Conservation (phyloP, 2,888 invertebrate genomes). For the Anorthoa munda region DNA sequence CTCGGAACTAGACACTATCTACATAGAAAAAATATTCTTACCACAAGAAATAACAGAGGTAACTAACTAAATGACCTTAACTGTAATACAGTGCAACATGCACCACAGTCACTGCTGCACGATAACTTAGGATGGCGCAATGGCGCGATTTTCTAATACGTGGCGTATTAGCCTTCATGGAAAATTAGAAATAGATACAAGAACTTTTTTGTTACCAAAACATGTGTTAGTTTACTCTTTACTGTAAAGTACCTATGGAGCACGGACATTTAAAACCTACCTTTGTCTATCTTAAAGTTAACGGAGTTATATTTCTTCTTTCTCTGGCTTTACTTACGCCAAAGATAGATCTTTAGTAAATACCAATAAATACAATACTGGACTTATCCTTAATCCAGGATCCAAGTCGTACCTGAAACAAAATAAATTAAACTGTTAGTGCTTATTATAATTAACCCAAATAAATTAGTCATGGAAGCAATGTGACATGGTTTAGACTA, state of each 20-base stretch:
- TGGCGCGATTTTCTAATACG: slow-evolving; percentile 77
- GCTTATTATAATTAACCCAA: not conserved
- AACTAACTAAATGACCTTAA: slow-evolving; percentile 56
- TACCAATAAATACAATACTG: not conserved
- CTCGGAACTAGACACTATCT: not conserved
- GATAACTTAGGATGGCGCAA: slow-evolving; percentile 79
- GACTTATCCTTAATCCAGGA: too few species aligned
- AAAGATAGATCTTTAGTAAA: not conserved
- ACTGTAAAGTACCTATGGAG: too few species aligned
- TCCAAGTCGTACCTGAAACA: slow-evolving; percentile 55
- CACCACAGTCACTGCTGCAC: slow-evolving; percentile 67
- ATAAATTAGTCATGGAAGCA: not conserved
- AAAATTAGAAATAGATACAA: slow-evolving; percentile 7
- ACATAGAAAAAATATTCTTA: not conserved
- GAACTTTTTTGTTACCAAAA: not conserved
- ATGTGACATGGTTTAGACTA: not conserved
- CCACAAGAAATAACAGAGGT: slow-evolving; percentile 1
- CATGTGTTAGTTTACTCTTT: not conserved
- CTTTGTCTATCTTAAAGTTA: too few species aligned
- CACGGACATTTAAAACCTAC: too few species aligned
- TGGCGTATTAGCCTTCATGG: slow-evolving; percentile 75
- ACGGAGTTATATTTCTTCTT: not conserved
- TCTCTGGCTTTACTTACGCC: not conserved
- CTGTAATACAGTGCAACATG: slow-evolving; percentile 57
- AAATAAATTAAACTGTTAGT: slow-evolving; percentile 12